These are phyloP conservation scores for Caenorhabditis remanei DNA, from an alignment of 1,140 invertebrate genomes.

Conservation along the genomic window DNA sequence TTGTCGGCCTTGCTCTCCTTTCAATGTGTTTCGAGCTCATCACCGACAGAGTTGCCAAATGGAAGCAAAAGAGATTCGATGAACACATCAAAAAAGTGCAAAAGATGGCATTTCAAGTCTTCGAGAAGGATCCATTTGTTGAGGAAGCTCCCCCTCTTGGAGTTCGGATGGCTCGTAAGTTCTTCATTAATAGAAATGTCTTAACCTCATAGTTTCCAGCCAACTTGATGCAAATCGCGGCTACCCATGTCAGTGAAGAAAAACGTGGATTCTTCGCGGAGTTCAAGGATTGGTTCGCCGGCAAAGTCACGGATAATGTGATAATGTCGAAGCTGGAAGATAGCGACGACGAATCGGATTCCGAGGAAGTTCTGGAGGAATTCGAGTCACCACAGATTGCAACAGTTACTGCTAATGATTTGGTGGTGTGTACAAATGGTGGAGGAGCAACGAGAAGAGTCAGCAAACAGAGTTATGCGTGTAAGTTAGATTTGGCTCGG, in stretches of 20 bases:
- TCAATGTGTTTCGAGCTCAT: slow-evolving; percentile 78
- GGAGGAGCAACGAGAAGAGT: slow-evolving; percentile 25
- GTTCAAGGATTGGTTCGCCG: slow-evolving; percentile 73
- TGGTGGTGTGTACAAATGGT: slow-evolving; percentile 16
- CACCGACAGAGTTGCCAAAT: slow-evolving; percentile 23
- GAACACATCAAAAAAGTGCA: slow-evolving; percentile 76
- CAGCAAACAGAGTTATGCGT: slow-evolving; percentile 48
- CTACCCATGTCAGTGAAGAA: slow-evolving; percentile 64
- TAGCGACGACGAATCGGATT: slow-evolving; percentile 54
- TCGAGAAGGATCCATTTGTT: slow-evolving; percentile 69
- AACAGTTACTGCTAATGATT: slow-evolving; percentile 30
- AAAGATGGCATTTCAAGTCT: slow-evolving; percentile 74
- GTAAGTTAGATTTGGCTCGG: not conserved
- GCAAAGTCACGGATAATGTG: slow-evolving; percentile 65
- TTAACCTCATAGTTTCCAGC: slow-evolving; percentile 24
- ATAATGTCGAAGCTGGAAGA: slow-evolving; percentile 59
- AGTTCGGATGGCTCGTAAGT: slow-evolving; percentile 72
- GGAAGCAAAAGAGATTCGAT: slow-evolving; percentile 65
- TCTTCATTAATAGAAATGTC: not conserved
- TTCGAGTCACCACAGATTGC: slow-evolving; percentile 41
- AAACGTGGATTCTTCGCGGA: slow-evolving; percentile 63
- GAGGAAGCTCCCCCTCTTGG: slow-evolving; percentile 74
- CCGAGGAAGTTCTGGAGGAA: slow-evolving; percentile 12
- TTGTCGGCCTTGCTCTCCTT: slow-evolving; percentile 76
- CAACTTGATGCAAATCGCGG: slow-evolving; percentile 71